Evolutionary conservation across 2,113 vertebrate species (phyloP).

Genomic region (Plecturocebus donacophilus): DNA sequence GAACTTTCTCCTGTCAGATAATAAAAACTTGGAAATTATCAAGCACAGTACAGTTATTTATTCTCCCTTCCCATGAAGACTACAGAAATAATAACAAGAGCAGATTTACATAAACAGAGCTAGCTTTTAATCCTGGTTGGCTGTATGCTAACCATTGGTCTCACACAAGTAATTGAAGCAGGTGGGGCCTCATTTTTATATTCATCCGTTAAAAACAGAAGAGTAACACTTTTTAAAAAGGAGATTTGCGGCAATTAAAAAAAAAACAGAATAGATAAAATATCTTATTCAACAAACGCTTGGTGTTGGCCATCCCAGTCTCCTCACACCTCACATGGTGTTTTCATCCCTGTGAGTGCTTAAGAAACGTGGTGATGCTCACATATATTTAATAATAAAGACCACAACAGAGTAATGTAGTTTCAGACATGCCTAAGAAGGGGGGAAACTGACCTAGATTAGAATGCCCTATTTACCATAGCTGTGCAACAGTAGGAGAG

Average conservation of each 20-base stretch:
- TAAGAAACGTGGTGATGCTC: not conserved
- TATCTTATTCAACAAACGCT: not conserved
- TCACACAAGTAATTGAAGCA: slow-evolving; percentile 40
- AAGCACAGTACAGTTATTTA: not conserved
- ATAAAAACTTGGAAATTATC: slow-evolving; percentile 38
- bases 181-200: not conserved
- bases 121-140: slow-evolving; percentile 8
- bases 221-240: slow-evolving; percentile 2
- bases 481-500: not conserved
- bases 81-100: slow-evolving; percentile 6
- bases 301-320: not conserved
- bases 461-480: not conserved
- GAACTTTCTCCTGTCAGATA: slow-evolving; percentile 7
- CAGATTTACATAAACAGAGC: not conserved
- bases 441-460: not conserved
- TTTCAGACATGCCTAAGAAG: not conserved
- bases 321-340: not conserved
- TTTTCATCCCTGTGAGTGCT: not conserved
- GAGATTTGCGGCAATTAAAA: not conserved
- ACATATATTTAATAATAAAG: not conserved
- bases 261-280: not conserved
- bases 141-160: not conserved
- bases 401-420: not conserved
- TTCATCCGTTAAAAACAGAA: slow-evolving; percentile 35
- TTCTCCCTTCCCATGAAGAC: not conserved